Evolutionary conservation across 2,797 vertebrate genomes (phyloP).

Genomic region (Pelodytes ibericus): DNA sequence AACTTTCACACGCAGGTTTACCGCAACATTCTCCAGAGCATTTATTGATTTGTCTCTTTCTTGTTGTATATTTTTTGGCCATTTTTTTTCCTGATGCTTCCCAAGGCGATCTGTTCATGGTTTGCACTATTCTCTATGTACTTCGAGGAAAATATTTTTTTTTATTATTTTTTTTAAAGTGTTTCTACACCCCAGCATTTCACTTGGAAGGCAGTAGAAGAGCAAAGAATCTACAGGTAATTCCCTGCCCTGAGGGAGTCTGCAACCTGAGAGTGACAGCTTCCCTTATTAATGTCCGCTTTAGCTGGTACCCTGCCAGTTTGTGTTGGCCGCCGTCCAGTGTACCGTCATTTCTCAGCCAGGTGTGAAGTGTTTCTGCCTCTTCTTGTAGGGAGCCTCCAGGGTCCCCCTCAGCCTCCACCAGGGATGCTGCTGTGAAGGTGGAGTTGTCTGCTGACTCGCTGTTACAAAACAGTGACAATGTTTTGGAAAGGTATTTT

Average conservation of each 20-base stretch:
- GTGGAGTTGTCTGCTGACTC: conserved; percentile 34
- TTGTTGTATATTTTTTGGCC: too few species aligned
- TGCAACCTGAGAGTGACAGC: conserved; percentile 70
- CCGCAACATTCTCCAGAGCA: too few species aligned
- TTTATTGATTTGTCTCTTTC: too few species aligned
- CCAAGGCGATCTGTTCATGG: neutral
- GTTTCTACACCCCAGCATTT: neutral
- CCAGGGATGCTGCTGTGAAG: conserved; percentile 63
- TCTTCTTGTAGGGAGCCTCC: conserved; percentile 77
- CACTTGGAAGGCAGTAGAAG: neutral
- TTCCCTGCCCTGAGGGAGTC: conserved; percentile 38
- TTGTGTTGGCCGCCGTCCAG: conserved; percentile 76
- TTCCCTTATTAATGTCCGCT: conserved; percentile 80
- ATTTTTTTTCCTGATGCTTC: too few species aligned
- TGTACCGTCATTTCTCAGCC: conserved; percentile 76
- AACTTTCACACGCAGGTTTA: too few species aligned
- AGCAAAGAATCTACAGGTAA: conserved; percentile 36
- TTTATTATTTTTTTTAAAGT: neutral
- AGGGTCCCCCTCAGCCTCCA: conserved; percentile 74
- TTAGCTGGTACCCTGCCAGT: conserved; percentile 79
- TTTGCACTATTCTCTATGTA: neutral
- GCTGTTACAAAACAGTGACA: conserved; percentile 14
- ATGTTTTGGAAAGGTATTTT: conserved; percentile 5
- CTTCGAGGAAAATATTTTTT: conserved; percentile 3
- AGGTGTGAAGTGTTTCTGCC: conserved; percentile 82